Evolutionary conservation across 2,888 invertebrate genomes (phyloP).

Genomic region (Drosophila robusta): DNA sequence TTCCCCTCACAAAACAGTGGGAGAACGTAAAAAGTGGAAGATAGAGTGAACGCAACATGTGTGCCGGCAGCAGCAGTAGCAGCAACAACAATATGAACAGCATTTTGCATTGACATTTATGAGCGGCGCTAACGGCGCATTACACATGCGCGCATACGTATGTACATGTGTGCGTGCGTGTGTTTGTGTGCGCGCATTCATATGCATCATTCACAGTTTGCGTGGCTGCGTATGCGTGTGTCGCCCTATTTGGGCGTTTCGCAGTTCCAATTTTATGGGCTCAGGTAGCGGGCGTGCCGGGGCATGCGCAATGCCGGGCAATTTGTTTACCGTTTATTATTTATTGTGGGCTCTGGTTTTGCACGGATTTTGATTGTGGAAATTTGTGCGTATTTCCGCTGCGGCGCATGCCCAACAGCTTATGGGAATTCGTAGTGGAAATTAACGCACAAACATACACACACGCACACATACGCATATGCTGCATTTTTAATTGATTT

Average conservation of each 20-base stretch:
- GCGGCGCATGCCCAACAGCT: constrained; percentile 65
- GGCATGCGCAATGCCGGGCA: constrained; percentile 11
- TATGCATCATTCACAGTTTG: constrained; percentile 47
- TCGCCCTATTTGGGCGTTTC: constrained; percentile 33
- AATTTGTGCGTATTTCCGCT: constrained; percentile 57
- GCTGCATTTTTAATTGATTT: constrained; percentile 61
- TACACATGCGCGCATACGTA: constrained; percentile 24
- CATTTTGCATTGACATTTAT: constrained; percentile 74
- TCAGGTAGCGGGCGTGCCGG: constrained; percentile 39
- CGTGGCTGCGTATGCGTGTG: constrained; percentile 12
- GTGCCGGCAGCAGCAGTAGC: constrained; percentile 31
- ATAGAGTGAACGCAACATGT: constrained; percentile 38
- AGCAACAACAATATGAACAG: constrained; percentile 34
- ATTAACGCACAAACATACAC: constrained; percentile 29
- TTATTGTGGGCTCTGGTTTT: constrained; percentile 60
- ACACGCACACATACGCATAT: background rate
- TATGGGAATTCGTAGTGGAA: constrained; percentile 68
- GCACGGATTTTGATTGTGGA: constrained; percentile 63
- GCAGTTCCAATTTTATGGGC: constrained; percentile 36
- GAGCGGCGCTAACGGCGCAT: constrained; percentile 76
- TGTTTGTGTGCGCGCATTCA: constrained; percentile 1
- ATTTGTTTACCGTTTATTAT: constrained; percentile 50
- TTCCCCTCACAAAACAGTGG: constrained; percentile 7
- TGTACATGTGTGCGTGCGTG: background rate
- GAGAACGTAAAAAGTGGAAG: constrained; percentile 15